Evolutionary conservation across 2,113 vertebrate species (phyloP), one percentile per base, ranked within the genome.

Genomic region (Chaetorhynchus papuensis): DNA sequence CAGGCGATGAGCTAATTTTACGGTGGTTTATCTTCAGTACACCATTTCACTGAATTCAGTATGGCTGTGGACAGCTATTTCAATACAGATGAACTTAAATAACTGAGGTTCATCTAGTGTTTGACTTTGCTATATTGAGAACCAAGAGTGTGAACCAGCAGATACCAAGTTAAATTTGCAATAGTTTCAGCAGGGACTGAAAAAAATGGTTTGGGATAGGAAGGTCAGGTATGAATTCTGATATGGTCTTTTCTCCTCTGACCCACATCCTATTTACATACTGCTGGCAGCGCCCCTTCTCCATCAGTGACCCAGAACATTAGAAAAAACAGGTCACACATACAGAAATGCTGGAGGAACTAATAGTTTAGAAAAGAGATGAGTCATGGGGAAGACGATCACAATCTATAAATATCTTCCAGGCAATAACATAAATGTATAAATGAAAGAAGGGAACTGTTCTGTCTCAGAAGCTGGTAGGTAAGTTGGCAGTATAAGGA

Each of bases 371-470:
- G 83, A n/a, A 71, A 92, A 82, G 56, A 68, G 60, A 84, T 66
- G 72, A 89, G 91, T 91, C 89, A 75, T 2, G 13, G 65, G 91
- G 69, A 91, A 71, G 57, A 89, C 0, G 0, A 75, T 63, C 89
- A 89, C 30, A 17, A 57, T 42, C 74, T 94, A 94, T 95, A 92
- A 96, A 94, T 96, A 94, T 39, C 87, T 92, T 79, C 87, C 94
- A 87, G 91, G 83, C 77, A 87, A 4, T 66, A 90, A 87, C 76
- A 47, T 68, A 77, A 91, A 91, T 19, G 47, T 71, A 82, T 64
- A 95, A 95, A 93, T 53, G 89, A 93, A 95, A 89, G 57, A 91
- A 57, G 57, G 87, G 89, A 91, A 89, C 89, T 95, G 60, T 28
- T 70, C 7, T 5, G 28, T 42, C 89, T 84, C 93, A 87, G 52